Evolutionary conservation across 2,113 vertebrate genomes (phyloP).

Genomic region (Indicator indicator): DNA sequence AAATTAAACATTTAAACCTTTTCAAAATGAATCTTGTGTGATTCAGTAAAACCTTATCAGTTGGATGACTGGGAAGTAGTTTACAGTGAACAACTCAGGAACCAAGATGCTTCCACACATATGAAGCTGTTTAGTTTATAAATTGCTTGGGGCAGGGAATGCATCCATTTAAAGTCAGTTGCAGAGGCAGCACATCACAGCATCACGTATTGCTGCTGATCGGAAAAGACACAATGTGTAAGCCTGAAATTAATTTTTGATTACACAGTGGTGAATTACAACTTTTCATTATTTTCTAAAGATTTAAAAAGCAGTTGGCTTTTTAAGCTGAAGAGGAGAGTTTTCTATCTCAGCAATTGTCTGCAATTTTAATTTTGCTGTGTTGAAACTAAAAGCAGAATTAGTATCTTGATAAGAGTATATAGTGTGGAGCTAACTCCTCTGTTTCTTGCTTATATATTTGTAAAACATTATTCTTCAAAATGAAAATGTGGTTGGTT

Average conservation of each 20-base stretch:
- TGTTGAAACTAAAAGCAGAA: not conserved
- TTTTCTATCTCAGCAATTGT: not conserved
- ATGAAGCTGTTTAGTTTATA: not conserved
- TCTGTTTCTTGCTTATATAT: not conserved
- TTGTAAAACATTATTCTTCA: not conserved
- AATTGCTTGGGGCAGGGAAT: not conserved
- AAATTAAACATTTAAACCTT: conserved; percentile 58
- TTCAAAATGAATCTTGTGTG: conserved; percentile 10
- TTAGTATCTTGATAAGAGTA: not conserved
- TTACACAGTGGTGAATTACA: not conserved
- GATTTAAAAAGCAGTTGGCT: not conserved
- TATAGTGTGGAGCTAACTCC: not conserved
- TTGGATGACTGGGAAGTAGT: not conserved
- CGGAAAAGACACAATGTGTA: not conserved
- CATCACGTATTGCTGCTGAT: not conserved
- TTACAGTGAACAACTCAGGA: not conserved
- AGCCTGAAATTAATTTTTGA: not conserved
- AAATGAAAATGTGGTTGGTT: not conserved
- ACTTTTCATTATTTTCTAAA: not conserved
- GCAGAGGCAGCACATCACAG: not conserved
- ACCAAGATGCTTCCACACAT: not conserved
- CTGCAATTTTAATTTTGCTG: not conserved
- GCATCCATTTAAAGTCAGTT: not conserved
- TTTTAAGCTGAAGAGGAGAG: not conserved
- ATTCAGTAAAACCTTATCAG: conserved; percentile 28